A percentile compares a stretch with the other conserved stretches of the same genome.
phyloP scores from a whole-genome alignment of 2,797 vertebrate genomes.

The Tolypeutes matacus region DNA sequence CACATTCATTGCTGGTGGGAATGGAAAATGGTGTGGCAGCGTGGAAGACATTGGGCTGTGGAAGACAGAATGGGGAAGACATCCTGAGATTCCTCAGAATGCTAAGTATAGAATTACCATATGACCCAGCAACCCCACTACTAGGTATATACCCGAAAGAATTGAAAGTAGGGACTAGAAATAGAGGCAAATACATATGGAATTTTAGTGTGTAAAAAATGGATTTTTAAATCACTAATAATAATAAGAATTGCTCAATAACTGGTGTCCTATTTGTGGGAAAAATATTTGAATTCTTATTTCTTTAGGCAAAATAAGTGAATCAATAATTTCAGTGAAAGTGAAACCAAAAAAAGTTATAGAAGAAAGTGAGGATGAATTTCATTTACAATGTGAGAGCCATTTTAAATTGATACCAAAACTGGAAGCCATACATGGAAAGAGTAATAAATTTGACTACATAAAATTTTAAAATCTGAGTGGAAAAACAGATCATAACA shows the following conservation, averaged over 20 bases:
- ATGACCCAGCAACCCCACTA: too few relatives aligned
- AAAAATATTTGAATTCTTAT: neutral
- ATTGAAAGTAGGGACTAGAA: neutral
- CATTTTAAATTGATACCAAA: neutral
- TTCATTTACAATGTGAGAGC: neutral
- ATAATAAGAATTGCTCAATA: neutral
- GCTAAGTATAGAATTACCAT: too few relatives aligned
- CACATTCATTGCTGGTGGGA: too few relatives aligned
- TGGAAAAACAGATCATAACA: neutral
- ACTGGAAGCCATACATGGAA: neutral
- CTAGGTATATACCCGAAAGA: too few relatives aligned
- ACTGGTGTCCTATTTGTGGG: neutral
- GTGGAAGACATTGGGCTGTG: too few relatives aligned
- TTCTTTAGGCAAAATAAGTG: constrained; percentile 13
- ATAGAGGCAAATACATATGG: neutral
- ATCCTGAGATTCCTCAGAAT: too few relatives aligned
- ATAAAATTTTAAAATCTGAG: neutral
- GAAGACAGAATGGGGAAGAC: too few relatives aligned
- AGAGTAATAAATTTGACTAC: neutral
- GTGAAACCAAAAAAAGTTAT: neutral
- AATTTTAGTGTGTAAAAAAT: neutral
- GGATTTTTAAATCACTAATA: neutral
- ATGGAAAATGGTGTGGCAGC: too few relatives aligned
- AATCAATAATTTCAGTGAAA: neutral
- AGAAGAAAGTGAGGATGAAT: neutral